These are phyloP conservation scores for Phrynosoma blainvillii DNA, from an alignment of 2,113 vertebrate species.

Conservation along the genomic window DNA sequence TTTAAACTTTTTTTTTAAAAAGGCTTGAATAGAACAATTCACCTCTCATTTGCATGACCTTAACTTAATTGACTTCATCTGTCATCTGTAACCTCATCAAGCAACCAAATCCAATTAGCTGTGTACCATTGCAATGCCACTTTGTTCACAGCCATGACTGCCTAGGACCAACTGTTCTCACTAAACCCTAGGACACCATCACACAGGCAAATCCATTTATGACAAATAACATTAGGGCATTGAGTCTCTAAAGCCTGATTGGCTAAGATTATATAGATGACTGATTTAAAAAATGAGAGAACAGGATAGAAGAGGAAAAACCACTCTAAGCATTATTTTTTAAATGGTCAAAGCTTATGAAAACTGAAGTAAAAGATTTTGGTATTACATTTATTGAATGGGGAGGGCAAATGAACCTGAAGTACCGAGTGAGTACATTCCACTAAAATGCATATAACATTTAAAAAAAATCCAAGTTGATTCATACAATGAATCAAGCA, in stretches of 20 bases:
- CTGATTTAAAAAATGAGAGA: too few species aligned
- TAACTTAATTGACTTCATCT: background rate
- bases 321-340: constrained; percentile 56
- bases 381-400: constrained; percentile 28
- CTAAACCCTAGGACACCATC: too few species aligned
- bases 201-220: too few species aligned
- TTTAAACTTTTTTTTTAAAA: too few species aligned
- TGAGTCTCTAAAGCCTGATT: too few species aligned
- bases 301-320: too few species aligned
- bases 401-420: background rate
- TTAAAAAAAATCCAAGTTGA: background rate
- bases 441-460: background rate
- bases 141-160: background rate
- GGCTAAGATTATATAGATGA: too few species aligned
- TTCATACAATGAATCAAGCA: background rate
- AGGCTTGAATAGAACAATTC: background rate
- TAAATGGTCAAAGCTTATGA: constrained; percentile 58
- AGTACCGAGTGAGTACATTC: background rate
- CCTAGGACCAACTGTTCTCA: too few species aligned
- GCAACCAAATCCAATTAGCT: background rate
- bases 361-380: constrained; percentile 43
- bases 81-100: background rate
- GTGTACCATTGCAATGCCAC: background rate
- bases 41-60: background rate
- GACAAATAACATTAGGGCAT: too few species aligned